Evolutionary conservation across 2,888 invertebrate genomes (phyloP).

Genomic region (Chaetogeoica ovagalla): DNA sequence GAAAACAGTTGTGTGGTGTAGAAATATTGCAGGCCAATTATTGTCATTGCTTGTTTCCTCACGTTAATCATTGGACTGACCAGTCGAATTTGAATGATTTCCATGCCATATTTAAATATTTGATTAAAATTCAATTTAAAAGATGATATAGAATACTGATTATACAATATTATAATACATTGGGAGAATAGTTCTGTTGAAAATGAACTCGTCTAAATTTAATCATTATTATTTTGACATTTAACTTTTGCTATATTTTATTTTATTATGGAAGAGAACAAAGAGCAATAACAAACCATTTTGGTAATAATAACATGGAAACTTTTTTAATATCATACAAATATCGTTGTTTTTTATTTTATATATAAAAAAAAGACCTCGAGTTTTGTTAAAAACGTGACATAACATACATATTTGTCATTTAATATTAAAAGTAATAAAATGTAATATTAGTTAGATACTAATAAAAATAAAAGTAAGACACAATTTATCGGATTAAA

Average conservation of each 20-base stretch:
- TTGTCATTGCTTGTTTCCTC: no score
- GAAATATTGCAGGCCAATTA: no score
- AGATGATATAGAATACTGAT: no score
- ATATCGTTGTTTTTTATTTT: neutral
- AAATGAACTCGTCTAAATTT: neutral
- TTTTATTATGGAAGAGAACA: neutral
- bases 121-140: no score
- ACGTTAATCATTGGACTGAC: no score
- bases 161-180: neutral
- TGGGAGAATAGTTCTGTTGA: neutral
- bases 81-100: no score
- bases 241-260: neutral
- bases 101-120: no score
- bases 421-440: conserved; percentile 7
- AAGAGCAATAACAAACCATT: conserved; percentile 2
- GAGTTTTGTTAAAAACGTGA: neutral
- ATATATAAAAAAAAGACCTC: neutral
- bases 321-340: conserved; percentile 36
- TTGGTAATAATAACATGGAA: conserved; percentile 3
- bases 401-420: neutral
- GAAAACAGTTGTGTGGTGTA: no score
- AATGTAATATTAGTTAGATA: neutral
- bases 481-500: no score
- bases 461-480: no score
- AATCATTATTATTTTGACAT: conserved; percentile 2